Conservation (phyloP, 2,113 vertebrate genomes). For the Dipodomys spectabilis region DNA sequence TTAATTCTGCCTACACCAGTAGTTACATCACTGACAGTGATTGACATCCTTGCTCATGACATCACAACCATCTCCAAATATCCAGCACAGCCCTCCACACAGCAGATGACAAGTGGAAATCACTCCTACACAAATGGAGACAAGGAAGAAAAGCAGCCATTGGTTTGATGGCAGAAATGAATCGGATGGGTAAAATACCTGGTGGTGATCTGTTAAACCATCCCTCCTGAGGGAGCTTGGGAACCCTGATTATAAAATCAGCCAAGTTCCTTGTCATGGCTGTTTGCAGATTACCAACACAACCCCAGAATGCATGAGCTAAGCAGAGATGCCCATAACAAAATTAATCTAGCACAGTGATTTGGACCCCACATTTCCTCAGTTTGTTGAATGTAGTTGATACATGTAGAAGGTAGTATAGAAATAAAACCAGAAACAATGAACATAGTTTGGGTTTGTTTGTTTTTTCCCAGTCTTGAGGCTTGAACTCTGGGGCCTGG, state of each 20-base stretch:
- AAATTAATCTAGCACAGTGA: background rate
- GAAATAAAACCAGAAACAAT: too few relatives aligned
- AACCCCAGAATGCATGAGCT: background rate
- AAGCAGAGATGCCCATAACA: background rate
- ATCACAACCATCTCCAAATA: background rate
- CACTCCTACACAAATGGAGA: background rate
- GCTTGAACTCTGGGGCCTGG: too few relatives aligned
- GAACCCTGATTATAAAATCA: background rate
- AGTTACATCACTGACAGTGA: background rate
- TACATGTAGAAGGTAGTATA: too few relatives aligned
- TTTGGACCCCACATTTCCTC: background rate
- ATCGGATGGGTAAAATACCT: too few relatives aligned
- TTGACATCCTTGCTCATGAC: background rate
- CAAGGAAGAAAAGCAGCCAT: background rate
- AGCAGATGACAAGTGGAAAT: background rate
- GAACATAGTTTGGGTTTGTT: too few relatives aligned
- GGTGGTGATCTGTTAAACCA: background rate
- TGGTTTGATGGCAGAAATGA: background rate
- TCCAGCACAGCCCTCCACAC: background rate
- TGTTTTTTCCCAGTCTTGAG: too few relatives aligned
- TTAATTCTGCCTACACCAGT: background rate
- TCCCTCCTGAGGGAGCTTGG: too few relatives aligned
- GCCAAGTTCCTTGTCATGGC: background rate
- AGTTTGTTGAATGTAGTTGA: too few relatives aligned
- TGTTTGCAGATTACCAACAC: background rate